Percentiles rank a stretch among this genome's conserved stretches.
Evolutionary conservation across 35 echinoderm and acorn worm genomes (phyloP).

Genomic region (Lytechinus variegatus): DNA sequence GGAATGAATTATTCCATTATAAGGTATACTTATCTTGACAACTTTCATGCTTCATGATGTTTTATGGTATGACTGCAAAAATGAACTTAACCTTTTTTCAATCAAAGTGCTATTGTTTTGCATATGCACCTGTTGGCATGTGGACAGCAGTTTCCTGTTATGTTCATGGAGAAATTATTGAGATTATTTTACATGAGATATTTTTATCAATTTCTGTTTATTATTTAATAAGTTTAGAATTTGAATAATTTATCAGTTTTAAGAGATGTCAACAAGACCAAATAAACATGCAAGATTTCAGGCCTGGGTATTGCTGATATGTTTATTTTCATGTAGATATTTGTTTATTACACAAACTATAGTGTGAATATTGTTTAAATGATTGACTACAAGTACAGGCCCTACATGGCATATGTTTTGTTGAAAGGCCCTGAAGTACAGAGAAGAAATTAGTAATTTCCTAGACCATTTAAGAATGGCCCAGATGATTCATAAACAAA

Average conservation of each 20-base stretch:
- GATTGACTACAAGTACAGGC: neutral
- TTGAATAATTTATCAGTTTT: neutral
- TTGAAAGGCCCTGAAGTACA: neutral
- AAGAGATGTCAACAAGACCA: neutral
- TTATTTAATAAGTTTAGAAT: neutral
- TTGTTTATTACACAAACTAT: neutral
- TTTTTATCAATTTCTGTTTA: neutral
- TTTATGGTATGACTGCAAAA: neutral
- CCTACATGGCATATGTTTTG: neutral
- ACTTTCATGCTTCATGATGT: neutral
- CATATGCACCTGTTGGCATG: neutral
- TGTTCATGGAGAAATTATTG: neutral
- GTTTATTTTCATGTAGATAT: neutral
- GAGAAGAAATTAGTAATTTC: neutral
- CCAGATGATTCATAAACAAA: slow-evolving; percentile 13
- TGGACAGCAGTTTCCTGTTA: neutral
- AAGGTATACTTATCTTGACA: neutral
- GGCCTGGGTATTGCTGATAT: neutral
- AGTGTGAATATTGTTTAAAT: neutral
- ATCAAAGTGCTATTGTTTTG: neutral
- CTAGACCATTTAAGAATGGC: slow-evolving; percentile 17
- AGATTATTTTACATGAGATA: neutral
- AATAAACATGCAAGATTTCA: neutral
- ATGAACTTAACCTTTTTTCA: too few species aligned
- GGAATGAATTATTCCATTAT: neutral